These are phyloP conservation scores for Clarias laeviceps DNA, from an alignment of 2,797 vertebrate species.

Conservation along the genomic window DNA sequence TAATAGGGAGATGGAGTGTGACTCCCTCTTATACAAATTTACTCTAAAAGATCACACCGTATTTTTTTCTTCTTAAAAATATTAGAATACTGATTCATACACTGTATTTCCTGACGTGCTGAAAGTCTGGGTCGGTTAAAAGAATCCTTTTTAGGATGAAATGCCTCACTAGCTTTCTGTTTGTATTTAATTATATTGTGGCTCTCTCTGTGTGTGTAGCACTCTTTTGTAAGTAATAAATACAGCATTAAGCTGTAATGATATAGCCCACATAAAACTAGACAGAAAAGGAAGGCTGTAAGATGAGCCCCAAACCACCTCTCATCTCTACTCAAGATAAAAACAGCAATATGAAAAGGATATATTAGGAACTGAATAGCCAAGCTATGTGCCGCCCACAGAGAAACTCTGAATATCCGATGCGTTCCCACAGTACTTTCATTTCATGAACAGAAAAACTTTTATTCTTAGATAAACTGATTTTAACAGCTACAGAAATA, in stretches of 20 bases:
- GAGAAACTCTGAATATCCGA: background rate
- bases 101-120: background rate
- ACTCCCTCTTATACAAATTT: background rate
- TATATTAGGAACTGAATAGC: conserved; percentile 3
- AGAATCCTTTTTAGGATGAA: background rate
- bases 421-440: background rate
- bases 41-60: background rate
- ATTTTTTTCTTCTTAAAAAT: background rate
- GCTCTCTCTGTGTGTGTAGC: background rate
- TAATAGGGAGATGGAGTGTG: background rate
- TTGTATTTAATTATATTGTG: conserved; percentile 1
- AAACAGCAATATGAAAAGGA: conserved; percentile 3
- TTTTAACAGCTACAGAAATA: conserved; percentile 7
- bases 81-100: background rate
- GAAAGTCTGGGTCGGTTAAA: background rate
- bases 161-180: background rate
- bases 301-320: conserved; percentile 5
- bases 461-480: background rate
- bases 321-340: conserved; percentile 15
- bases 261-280: background rate
- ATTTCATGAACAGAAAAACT: background rate
- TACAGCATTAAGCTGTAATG: background rate
- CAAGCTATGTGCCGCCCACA: background rate
- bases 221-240: conserved; percentile 17
- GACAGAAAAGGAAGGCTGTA: conserved; percentile 6